These are phyloP conservation scores for Microplitis manilae DNA, from an alignment of 2,888 invertebrate genomes.

Conservation along the genomic window DNA sequence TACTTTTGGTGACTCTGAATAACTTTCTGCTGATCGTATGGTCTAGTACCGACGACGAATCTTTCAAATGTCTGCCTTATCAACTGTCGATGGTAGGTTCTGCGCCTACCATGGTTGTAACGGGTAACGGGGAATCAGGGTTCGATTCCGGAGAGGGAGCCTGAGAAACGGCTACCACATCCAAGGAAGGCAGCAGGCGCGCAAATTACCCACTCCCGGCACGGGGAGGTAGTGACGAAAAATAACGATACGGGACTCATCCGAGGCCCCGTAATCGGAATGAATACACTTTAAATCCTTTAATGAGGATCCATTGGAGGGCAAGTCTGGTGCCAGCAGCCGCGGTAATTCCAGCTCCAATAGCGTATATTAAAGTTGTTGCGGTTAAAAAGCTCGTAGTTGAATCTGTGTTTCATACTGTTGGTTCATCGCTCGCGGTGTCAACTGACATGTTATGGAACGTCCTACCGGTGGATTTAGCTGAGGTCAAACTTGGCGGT, in stretches of 20 bases:
- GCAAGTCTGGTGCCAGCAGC: slow-evolving; percentile 77
- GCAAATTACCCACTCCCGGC: slow-evolving; percentile 78
- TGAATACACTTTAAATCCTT: slow-evolving; percentile 74
- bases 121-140: slow-evolving; percentile 82
- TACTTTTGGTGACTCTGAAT: too few relatives aligned
- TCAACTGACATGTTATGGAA: too few relatives aligned
- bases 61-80: slow-evolving; percentile 81
- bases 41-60: slow-evolving; percentile 74
- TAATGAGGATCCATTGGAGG: too few relatives aligned
- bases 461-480: too few relatives aligned
- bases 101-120: slow-evolving; percentile 79
- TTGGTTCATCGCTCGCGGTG: too few relatives aligned
- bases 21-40: slow-evolving; percentile 57
- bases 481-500: too few relatives aligned
- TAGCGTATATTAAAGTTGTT: slow-evolving; percentile 78
- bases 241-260: slow-evolving; percentile 78
- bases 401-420: slow-evolving; percentile 65
- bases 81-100: slow-evolving; percentile 80
- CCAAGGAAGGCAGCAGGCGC: slow-evolving; percentile 83
- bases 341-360: slow-evolving; percentile 81
- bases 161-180: slow-evolving; percentile 81
- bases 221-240: slow-evolving; percentile 79
- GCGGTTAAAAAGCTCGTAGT: slow-evolving; percentile 78
- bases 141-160: slow-evolving; percentile 76
- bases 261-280: slow-evolving; percentile 50